Conservation (phyloP, 2,113 vertebrate genomes). For the Microcebus tavaratra region DNA sequence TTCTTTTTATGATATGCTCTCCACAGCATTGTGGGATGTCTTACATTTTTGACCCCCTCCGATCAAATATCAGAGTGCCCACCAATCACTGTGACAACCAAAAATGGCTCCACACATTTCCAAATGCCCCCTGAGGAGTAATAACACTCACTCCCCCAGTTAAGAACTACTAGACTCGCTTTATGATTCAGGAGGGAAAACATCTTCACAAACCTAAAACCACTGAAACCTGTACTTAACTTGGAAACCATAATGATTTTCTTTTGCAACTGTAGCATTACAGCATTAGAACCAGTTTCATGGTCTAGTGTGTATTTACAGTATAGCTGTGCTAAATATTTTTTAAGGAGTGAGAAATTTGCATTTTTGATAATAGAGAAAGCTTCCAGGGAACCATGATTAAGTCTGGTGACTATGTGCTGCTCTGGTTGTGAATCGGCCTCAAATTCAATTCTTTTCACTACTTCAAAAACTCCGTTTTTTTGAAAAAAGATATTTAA, state of each 20-base stretch:
- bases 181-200: background rate
- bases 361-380: background rate
- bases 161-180: background rate
- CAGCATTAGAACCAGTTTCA: background rate
- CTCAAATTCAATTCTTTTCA: background rate
- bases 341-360: conserved; percentile 35
- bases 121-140: background rate
- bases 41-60: background rate
- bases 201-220: conserved; percentile 7
- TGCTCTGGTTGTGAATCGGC: background rate
- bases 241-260: background rate
- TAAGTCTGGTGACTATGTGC: background rate
- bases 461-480: background rate
- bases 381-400: background rate
- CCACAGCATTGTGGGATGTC: background rate
- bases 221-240: background rate
- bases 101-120: background rate
- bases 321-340: background rate
- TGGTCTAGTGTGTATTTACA: background rate
- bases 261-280: background rate
- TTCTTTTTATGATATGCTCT: background rate
- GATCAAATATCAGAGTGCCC: background rate
- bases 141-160: background rate
- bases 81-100: background rate
- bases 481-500: conserved; percentile 22